Percentiles rank a stretch among this genome's conserved stretches.
Conservation (phyloP, 2,113 vertebrate species). For the Toxotes chatareus region DNA sequence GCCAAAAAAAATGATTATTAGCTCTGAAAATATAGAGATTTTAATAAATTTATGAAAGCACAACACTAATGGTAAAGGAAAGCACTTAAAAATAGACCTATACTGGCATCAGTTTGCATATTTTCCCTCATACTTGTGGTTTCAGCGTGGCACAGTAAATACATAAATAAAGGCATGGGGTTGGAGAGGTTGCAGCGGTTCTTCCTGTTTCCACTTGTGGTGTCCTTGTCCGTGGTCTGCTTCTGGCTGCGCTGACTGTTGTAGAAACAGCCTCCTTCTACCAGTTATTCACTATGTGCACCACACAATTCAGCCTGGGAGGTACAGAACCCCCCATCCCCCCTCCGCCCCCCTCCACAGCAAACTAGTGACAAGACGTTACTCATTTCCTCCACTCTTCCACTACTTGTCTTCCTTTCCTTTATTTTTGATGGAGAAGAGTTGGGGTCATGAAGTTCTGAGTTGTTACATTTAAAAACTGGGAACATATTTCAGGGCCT, state of each 20-base stretch:
- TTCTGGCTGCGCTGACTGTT: constrained; percentile 62
- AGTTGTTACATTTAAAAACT: constrained; percentile 11
- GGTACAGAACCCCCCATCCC: constrained; percentile 55
- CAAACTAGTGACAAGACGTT: constrained; percentile 55
- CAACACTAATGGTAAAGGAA: constrained; percentile 38
- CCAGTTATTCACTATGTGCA: constrained; percentile 61
- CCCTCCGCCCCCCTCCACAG: constrained; percentile 21
- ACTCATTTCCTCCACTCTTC: constrained; percentile 68
- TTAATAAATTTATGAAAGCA: constrained; percentile 32
- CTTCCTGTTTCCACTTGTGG: constrained; percentile 83
- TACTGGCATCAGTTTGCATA: constrained; percentile 58
- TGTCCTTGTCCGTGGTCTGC: constrained; percentile 73
- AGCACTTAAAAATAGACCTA: constrained; percentile 62
- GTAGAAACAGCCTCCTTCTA: constrained; percentile 58
- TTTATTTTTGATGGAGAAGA: constrained; percentile 33
- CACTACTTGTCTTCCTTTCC: constrained; percentile 50
- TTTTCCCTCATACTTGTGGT: constrained; percentile 78
- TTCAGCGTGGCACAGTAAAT: constrained; percentile 67
- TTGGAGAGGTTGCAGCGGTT: constrained; percentile 65
- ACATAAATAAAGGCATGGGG: constrained; percentile 73
- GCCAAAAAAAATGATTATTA: not conserved
- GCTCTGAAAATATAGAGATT: constrained; percentile 17
- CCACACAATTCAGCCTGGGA: constrained; percentile 71
- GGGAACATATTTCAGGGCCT: not conserved
- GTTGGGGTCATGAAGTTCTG: constrained; percentile 30